Evolutionary conservation across 2,888 invertebrate species (phyloP), one percentile per base, ranked within the genome.

Genomic region (Agrochola litura): DNA sequence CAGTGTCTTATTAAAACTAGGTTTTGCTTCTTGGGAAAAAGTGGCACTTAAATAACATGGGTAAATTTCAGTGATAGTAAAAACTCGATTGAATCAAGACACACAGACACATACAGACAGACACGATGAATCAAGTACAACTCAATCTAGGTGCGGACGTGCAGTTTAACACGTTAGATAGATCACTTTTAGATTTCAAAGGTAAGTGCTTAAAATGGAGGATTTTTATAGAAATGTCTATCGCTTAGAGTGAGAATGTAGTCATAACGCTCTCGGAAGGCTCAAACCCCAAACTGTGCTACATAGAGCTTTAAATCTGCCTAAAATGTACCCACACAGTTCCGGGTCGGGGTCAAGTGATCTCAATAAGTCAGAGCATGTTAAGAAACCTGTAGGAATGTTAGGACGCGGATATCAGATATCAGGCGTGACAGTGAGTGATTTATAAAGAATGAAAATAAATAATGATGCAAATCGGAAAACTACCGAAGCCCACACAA

Each of bases 401-500:
- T 65, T 66, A 37, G 14, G 16, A 56, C 70, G 41, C 60, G 79
- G 79, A 69, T 78, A 70, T 70, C 46, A 83, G 30, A 54, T 65
- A 37, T 30, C n/a, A 46, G 22, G n/a, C n/a, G 65, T 69, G 60
- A 69, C 56, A 65, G 10, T 65, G 43, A 61, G 43, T 69, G n/a
- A 64, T 72, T 81, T 58, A 64, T 54, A 52, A 52, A 16, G 0
- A 49, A 19, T 52, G 16, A 14, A 46, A 46, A 37, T 37, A 37
- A 14, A 14, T 52, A 9, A 46, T 41, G 19, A 70, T 65, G 49
- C 43, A 61, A 56, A 73, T 84, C 56, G 84, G 81, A 84, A 79
- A 79, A 79, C 25, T 73, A 68, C 84, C 37, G 16, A 79, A 49
- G 84, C 68, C 49, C 79, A 52, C 54, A 80, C 56, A 78, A 41